These are phyloP conservation scores for Hephaestus fuliginosus DNA, from an alignment of 2,797 vertebrate genomes.

Conservation along the genomic window DNA sequence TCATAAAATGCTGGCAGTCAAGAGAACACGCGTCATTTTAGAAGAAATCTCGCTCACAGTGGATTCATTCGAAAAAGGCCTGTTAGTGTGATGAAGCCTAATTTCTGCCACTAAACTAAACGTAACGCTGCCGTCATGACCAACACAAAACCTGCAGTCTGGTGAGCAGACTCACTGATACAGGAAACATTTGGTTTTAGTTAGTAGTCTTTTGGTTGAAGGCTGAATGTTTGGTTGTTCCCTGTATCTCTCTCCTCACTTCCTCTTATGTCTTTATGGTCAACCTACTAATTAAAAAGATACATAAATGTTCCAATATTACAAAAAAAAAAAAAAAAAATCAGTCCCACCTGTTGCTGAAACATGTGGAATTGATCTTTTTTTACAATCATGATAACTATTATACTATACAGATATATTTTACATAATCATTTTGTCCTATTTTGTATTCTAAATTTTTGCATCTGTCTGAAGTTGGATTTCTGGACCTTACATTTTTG, in stretches of 20 bases:
- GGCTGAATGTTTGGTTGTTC: no score
- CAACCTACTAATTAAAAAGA: neutral
- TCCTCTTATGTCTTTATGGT: neutral
- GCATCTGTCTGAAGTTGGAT: conserved; percentile 16
- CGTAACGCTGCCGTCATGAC: no score
- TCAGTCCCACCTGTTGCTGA: conserved; percentile 50
- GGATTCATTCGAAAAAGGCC: neutral
- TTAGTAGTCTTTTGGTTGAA: no score
- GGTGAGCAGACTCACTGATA: no score
- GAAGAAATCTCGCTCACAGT: neutral
- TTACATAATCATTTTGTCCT: neutral
- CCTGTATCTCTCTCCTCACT: neutral
- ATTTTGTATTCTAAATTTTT: neutral
- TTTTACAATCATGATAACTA: neutral
- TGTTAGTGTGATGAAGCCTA: neutral
- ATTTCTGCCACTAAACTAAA: neutral
- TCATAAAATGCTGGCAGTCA: neutral
- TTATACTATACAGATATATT: neutral
- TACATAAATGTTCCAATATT: neutral
- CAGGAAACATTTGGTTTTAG: no score
- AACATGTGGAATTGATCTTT: neutral
- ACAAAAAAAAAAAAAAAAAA: neutral
- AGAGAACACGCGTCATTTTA: neutral
- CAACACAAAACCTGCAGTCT: no score
- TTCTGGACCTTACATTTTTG: neutral